phyloP scores from a whole-genome alignment of 2,888 invertebrate species.

The Iselma pallidipennis region DNA sequence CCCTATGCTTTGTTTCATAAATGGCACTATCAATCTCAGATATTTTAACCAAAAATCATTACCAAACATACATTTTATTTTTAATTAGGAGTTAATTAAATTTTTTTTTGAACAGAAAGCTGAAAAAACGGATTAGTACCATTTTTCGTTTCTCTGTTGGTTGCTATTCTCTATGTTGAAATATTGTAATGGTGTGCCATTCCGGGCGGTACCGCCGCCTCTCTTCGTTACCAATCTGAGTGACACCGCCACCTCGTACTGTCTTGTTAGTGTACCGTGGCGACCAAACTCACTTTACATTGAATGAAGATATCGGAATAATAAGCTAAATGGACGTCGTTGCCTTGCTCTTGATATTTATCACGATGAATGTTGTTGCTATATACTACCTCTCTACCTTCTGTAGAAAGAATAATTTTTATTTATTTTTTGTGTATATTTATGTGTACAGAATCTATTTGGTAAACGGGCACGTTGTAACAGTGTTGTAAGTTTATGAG shows the following conservation, averaged over 20 bases:
- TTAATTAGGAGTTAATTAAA: too few relatives aligned
- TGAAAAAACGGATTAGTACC: too few relatives aligned
- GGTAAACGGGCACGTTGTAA: constrained; percentile 11
- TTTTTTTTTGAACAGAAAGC: too few relatives aligned
- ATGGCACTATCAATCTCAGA: neutral
- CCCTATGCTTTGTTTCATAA: constrained; percentile 24
- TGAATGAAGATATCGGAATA: constrained; percentile 57
- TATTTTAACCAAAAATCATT: neutral
- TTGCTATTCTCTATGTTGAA: neutral
- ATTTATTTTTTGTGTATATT: constrained; percentile 10
- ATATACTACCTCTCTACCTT: neutral
- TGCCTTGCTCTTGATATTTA: constrained; percentile 42
- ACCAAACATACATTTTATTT: too few relatives aligned
- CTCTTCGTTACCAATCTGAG: constrained; percentile 52
- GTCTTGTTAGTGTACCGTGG: constrained; percentile 55
- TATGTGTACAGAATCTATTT: constrained; percentile 10
- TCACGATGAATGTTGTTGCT: constrained; percentile 25
- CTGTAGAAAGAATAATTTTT: neutral
- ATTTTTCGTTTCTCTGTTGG: neutral
- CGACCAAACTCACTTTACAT: constrained; percentile 54
- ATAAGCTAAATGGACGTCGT: constrained; percentile 54
- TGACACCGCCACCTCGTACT: constrained; percentile 57
- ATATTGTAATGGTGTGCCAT: constrained; percentile 3
- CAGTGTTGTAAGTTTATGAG: constrained; percentile 14
- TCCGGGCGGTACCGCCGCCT: constrained; percentile 51